A percentile compares a stretch with the other conserved stretches of the same genome.
phyloP scores from a whole-genome alignment of 2,888 invertebrate species.

The Drosophila kanekoi region DNA sequence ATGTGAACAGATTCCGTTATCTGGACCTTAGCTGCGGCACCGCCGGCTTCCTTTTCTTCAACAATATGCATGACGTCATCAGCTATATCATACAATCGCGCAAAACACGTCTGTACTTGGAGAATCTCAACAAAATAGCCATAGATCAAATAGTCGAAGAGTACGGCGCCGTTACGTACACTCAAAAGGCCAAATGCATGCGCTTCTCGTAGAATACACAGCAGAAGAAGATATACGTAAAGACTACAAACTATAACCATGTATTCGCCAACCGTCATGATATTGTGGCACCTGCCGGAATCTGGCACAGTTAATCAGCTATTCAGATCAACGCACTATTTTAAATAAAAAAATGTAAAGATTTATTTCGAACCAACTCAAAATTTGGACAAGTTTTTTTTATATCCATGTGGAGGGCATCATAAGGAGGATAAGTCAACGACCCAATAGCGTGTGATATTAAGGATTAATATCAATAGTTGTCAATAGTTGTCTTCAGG shows the following conservation, averaged over 20 bases:
- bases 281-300: not conserved
- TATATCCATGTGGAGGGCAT: too few relatives aligned
- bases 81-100: slow-evolving; percentile 72
- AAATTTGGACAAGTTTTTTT: too few relatives aligned
- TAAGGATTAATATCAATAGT: too few relatives aligned
- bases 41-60: slow-evolving; percentile 78
- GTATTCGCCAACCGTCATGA: not conserved
- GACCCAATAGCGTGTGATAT: too few relatives aligned
- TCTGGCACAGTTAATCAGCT: not conserved
- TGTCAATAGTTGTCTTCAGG: too few relatives aligned
- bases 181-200: slow-evolving; percentile 72
- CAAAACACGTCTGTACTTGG: slow-evolving; percentile 69
- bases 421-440: too few relatives aligned
- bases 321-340: not conserved
- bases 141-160: slow-evolving; percentile 69
- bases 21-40: slow-evolving; percentile 80
- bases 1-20: slow-evolving; percentile 80
- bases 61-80: slow-evolving; percentile 73
- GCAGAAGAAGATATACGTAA: not conserved
- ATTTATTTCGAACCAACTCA: not conserved
- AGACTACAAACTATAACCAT: not conserved
- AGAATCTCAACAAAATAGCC: slow-evolving; percentile 73
- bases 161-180: slow-evolving; percentile 66
- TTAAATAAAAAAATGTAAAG: not conserved
- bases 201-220: slow-evolving; percentile 59